A percentile compares a stretch with the other conserved stretches of the same genome.
These are phyloP conservation scores for Harpegnathos saltator DNA, from an alignment of 1,140 invertebrate genomes.

Conservation along the genomic window DNA sequence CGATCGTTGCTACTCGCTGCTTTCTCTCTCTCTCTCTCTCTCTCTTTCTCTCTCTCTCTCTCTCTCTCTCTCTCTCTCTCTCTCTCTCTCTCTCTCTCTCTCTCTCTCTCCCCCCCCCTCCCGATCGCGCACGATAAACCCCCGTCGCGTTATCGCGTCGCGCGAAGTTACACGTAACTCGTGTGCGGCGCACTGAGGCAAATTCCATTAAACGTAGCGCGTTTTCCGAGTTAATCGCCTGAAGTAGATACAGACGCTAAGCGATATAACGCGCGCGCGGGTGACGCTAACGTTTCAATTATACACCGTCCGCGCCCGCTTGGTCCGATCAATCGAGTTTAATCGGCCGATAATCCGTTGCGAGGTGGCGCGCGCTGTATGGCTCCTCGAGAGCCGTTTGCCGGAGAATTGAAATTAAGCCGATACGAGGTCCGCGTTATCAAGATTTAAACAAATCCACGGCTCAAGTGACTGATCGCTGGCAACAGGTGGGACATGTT, in stretches of 20 bases:
- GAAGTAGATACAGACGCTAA: slow-evolving; percentile 1
- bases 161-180: slow-evolving; percentile 5
- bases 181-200: slow-evolving; percentile 28
- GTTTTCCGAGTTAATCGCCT: slow-evolving; percentile 46
- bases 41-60: too few relatives aligned
- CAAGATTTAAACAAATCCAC: slow-evolving; percentile 82
- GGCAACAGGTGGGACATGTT: slow-evolving; percentile 84
- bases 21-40: too few relatives aligned
- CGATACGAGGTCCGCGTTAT: slow-evolving; percentile 76
- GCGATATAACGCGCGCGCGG: slow-evolving; percentile 14
- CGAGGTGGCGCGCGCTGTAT: slow-evolving; percentile 58
- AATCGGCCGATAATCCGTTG: slow-evolving; percentile 54
- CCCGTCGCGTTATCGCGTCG: slow-evolving; percentile 23
- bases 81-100: too few relatives aligned
- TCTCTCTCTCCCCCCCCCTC: background rate
- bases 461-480: slow-evolving; percentile 82
- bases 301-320: slow-evolving; percentile 21
- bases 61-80: background rate
- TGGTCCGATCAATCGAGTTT: slow-evolving; percentile 29
- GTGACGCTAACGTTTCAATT: slow-evolving; percentile 48
- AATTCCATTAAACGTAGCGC: slow-evolving; percentile 41
- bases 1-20: too few relatives aligned
- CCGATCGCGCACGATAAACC: background rate
- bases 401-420: slow-evolving; percentile 76
- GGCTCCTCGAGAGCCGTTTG: slow-evolving; percentile 69